Conservation (phyloP, 2,888 invertebrate genomes). For the Zygothrica quintamaculata region DNA sequence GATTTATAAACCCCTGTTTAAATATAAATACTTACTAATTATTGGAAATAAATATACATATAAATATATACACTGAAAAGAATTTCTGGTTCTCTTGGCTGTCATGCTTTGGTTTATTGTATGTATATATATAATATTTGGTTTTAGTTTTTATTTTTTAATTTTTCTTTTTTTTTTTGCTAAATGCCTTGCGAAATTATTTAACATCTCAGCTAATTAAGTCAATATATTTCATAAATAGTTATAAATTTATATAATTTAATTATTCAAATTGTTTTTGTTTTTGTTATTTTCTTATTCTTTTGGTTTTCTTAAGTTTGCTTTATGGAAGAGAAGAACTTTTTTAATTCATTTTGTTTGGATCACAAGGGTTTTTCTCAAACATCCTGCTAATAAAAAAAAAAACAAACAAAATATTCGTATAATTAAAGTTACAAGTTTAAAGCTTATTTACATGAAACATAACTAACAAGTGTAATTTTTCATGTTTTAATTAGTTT, state of each 20-base stretch:
- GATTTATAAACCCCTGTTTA: constrained; percentile 8
- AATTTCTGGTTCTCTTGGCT: constrained; percentile 28
- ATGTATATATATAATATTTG: constrained; percentile 23
- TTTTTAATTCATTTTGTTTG: no score
- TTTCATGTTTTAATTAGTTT: constrained; percentile 21
- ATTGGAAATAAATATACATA: neutral
- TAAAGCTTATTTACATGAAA: constrained; percentile 74
- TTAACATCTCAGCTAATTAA: constrained; percentile 76
- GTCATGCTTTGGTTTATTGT: constrained; percentile 63
- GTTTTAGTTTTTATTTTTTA: constrained; percentile 28
- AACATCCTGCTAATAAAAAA: constrained; percentile 55
- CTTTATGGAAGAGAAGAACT: constrained; percentile 77
- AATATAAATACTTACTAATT: neutral
- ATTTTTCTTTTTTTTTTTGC: no score
- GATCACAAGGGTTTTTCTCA: constrained; percentile 71
- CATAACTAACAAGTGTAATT: constrained; percentile 63
- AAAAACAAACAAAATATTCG: constrained; percentile 46
- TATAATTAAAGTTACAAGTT: constrained; percentile 46
- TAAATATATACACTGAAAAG: constrained; percentile 2
- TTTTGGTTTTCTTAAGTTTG: constrained; percentile 31
- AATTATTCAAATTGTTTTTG: constrained; percentile 29
- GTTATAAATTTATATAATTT: constrained; percentile 56
- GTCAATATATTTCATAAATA: constrained; percentile 68
- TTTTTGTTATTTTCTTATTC: constrained; percentile 8
- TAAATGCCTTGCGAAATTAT: constrained; percentile 73